Percentiles rank a stretch among this genome's conserved stretches.
Conservation (phyloP, 2,113 vertebrate genomes). For the human region GRCh38 chr2:51354501-51355000, state of each 20-base stretch:
- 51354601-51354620: too few species aligned
- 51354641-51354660: too few species aligned
- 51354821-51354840: not conserved
- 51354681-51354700: not conserved
- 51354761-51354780: not conserved
- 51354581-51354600: too few species aligned
- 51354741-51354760: not conserved
- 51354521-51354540: too few species aligned
- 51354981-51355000: not conserved
- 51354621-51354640: too few species aligned
- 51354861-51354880: not conserved
- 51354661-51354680: too few species aligned
- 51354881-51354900: not conserved
- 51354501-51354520: too few species aligned
- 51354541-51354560: too few species aligned
- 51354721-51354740: not conserved
- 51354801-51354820: not conserved
- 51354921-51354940: not conserved
- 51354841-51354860: not conserved
- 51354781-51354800: not conserved
- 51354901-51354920: not conserved
- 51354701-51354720: not conserved
- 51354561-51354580: too few species aligned
- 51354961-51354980: not conserved
- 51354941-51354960: not conserved